phyloP scores from a whole-genome alignment of 1,140 invertebrate genomes.

The Aphidius ervi region DNA sequence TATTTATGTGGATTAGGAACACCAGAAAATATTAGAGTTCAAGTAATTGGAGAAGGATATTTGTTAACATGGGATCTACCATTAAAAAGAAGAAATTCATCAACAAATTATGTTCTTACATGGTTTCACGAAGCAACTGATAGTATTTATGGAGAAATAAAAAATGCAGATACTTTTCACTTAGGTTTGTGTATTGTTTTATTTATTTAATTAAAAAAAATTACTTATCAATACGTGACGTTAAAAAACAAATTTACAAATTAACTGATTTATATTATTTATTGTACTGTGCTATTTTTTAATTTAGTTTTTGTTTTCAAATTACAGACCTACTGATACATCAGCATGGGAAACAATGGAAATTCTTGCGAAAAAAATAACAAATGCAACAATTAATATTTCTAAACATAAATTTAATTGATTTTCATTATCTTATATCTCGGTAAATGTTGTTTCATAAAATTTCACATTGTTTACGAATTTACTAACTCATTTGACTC shows the following conservation, averaged over 20 bases:
- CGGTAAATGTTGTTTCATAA: too few species aligned
- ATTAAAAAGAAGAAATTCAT: constrained; percentile 57
- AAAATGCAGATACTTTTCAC: constrained; percentile 63
- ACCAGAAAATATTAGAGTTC: constrained; percentile 64
- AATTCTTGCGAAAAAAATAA: constrained; percentile 64
- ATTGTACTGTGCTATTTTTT: too few species aligned
- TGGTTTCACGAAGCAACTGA: constrained; percentile 61
- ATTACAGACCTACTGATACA: constrained; percentile 60
- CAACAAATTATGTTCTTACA: constrained; percentile 59
- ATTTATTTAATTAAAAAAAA: not conserved
- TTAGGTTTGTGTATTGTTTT: constrained; percentile 44
- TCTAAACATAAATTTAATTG: too few species aligned
- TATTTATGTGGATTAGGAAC: constrained; percentile 53
- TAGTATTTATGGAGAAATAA: constrained; percentile 57
- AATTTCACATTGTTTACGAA: too few species aligned
- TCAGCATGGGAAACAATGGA: constrained; percentile 75
- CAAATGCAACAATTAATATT: constrained; percentile 67
- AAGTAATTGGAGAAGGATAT: constrained; percentile 60
- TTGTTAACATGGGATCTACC: too few species aligned
- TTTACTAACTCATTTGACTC: too few species aligned
- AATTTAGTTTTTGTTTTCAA: too few species aligned
- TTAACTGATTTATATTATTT: too few species aligned
- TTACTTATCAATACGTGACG: too few species aligned
- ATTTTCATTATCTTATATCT: too few species aligned
- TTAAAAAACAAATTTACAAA: too few species aligned